Evolutionary conservation across 1,140 invertebrate species (phyloP), one percentile per base, ranked within the genome.

Genomic region (Tenebrio molitor): DNA sequence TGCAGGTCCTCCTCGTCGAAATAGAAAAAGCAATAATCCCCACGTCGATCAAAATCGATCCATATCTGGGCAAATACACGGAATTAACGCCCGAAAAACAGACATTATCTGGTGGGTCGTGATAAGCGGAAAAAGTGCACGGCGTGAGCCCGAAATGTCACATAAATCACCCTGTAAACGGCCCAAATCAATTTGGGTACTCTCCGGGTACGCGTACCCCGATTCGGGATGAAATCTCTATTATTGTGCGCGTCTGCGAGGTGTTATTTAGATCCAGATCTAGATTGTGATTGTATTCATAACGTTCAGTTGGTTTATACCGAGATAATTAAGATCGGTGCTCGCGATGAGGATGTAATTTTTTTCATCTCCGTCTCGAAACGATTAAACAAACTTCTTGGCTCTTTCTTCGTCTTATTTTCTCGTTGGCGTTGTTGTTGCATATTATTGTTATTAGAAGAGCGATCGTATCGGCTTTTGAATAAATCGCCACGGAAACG

Each of bases 261-360:
- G 50, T 58, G 64, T 66, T 66, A 66, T 66, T 66, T 66, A 66
- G 64, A 66, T 66, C 64, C 10, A 66, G 64, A 66, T 66, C 34
- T 33, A 36, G 64, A 66, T 66, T 65, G 39, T n/a, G 63, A 65
- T 65, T 66, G 64, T 44, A 66, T 66, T 66, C 64, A 66, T 66
- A 66, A 44, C 36, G 64, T 66, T 66, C 64, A 66, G 64, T 58
- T 58, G 50, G 50, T 58, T 58, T 58, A 58, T 29, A 14, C 21
- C 10, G 44, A 58, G 50, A 58, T 58, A 58, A 58, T 58, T 58
- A 58, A 58, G 50, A 58, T 58, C 50, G 21, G n/a, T 58, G 50
- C 50, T 58, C 50, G 50, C 50, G 50, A 58, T 58, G 50, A 58
- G 50, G 12, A n/a, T 53, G n/a, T 53, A 12, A 23, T 58, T 58